Base-by-base conservation (phyloP, 2,797 vertebrate genomes). In the Hirundo rustica region DNA sequence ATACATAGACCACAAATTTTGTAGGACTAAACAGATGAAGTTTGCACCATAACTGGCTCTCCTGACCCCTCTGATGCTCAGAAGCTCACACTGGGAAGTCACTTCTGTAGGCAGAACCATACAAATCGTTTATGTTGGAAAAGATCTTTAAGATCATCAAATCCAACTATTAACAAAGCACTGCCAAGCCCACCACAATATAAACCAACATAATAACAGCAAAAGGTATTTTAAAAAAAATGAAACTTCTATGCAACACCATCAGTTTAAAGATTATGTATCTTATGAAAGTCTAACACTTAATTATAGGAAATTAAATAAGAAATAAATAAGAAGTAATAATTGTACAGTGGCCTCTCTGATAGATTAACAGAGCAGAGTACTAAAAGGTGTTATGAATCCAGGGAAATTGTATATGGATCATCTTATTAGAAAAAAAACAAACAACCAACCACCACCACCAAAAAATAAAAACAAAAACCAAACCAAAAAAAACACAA, bases 401-500 rank as follows among this genome's bases (percentile, higher is more conserved):
- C 12, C 30, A 36, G 7, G 26, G 26, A 72, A 72, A 84, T 53
- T 3, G 23, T 42, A 42, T 8, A 42, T 53, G 47, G 7, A 5
- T 53, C 26, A 65, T 14, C 4, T 47, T 34, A 77, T 14, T 26
- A 1, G 23, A 38, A 26, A 42, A 10, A 12, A 47, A 54, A 23
- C 0, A 16, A 44, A 20, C 2, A 30, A 15, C 20, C 32, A 25
- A 18, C n/a, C n/a, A n/a, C n/a, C n/a, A n/a, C 10, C 15, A 34
- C 6, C 25, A 19, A 13, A 20, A 34, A 4, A 21, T 55, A 42
- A 23, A 32, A 29, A 45, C 5, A 13, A 11, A 16, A 25, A 15
- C 18, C 62, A 47, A 16, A 29, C 9, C 8, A 65, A 36, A 47
- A 11, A 72, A n/a, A n/a, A n/a, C n/a, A n/a, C n/a, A n/a, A n/a